Evolutionary conservation across 92 coral and sea anemone species (phyloP).

Genomic region (Umimayanthus chanpuru): DNA sequence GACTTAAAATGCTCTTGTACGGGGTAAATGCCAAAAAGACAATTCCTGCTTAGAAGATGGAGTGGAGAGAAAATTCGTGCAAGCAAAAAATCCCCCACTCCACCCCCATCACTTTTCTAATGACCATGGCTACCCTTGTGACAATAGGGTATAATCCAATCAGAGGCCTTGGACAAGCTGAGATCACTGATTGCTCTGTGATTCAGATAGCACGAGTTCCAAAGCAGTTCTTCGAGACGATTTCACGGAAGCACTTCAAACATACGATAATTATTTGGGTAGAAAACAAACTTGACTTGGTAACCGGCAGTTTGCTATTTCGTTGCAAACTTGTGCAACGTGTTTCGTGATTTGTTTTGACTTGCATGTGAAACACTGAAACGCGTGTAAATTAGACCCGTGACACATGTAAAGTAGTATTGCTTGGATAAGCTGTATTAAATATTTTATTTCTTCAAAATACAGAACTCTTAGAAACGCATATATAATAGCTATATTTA

Average conservation of each 20-base stretch:
- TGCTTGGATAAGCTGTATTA: background rate
- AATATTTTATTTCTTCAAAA: too few species aligned
- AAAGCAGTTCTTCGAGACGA: background rate
- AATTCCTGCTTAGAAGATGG: too few species aligned
- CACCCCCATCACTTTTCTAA: too few species aligned
- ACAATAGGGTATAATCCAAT: background rate
- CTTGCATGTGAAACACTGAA: background rate
- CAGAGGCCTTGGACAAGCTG: background rate
- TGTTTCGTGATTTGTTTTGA: too few species aligned
- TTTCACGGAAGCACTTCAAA: too few species aligned
- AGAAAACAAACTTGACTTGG: background rate
- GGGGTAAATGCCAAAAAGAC: too few species aligned
- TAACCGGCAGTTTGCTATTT: background rate
- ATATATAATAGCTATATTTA: too few species aligned
- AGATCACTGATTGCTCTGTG: background rate
- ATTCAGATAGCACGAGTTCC: background rate
- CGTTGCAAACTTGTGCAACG: background rate
- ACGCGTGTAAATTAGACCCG: background rate
- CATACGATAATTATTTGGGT: background rate
- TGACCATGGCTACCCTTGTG: background rate
- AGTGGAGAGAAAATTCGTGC: too few species aligned
- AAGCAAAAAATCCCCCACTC: too few species aligned
- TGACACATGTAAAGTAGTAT: background rate
- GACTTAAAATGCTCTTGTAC: too few species aligned
- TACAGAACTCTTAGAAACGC: too few species aligned